phyloP scores from a whole-genome alignment of 2,888 invertebrate genomes.

The Tipula helvola region DNA sequence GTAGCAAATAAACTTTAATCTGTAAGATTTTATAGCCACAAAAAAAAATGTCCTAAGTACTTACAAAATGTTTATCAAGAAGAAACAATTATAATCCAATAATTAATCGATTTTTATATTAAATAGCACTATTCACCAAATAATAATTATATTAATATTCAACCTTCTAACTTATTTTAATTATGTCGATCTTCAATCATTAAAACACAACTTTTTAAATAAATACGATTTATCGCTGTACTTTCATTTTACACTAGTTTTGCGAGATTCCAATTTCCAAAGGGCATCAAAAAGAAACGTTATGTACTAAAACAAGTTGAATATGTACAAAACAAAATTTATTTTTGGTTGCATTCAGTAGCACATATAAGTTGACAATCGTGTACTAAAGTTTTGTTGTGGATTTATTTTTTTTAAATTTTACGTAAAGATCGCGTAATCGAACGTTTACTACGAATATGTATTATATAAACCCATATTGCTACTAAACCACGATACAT shows the following conservation, averaged over 20 bases:
- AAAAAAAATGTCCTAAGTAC: not conserved
- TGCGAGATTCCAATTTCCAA: not conserved
- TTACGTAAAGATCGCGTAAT: too few species aligned
- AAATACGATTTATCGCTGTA: not conserved
- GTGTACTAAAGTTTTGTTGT: not conserved
- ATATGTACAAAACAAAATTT: not conserved
- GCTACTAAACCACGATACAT: too few species aligned
- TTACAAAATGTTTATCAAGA: not conserved
- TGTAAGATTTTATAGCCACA: not conserved
- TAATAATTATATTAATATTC: not conserved
- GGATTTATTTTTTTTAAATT: too few species aligned
- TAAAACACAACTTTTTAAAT: not conserved
- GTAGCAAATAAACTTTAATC: not conserved
- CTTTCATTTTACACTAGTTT: not conserved
- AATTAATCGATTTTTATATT: not conserved
- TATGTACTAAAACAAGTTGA: not conserved
- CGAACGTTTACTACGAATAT: too few species aligned
- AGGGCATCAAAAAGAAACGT: not conserved
- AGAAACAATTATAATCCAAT: not conserved
- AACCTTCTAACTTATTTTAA: slow-evolving; percentile 4
- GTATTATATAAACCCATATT: too few species aligned
- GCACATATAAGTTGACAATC: not conserved
- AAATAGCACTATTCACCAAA: not conserved
- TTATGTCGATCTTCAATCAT: not conserved
- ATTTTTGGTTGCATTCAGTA: not conserved